A percentile compares a stretch with the other conserved stretches of the same genome.
Conservation (phyloP, 2,113 vertebrate genomes). For the Percina caprodes region DNA sequence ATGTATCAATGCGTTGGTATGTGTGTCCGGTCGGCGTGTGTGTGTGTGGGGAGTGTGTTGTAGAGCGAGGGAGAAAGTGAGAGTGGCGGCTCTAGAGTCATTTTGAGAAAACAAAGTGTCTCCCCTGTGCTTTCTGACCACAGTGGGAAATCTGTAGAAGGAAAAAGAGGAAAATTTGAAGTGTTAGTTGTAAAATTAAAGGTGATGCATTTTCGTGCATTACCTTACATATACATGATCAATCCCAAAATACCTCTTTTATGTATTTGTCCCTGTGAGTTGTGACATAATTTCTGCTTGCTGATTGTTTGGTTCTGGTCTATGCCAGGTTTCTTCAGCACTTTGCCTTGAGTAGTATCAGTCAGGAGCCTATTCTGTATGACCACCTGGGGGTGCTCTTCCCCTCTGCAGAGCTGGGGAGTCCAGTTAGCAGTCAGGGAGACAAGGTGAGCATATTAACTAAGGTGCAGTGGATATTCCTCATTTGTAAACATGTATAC, state of each 20-base stretch:
- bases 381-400: constrained; percentile 89
- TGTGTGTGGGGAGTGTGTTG: no score
- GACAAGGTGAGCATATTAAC: constrained; percentile 86
- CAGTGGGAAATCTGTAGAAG: no score
- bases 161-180: background rate
- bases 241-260: background rate
- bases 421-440: constrained; percentile 65
- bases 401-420: constrained; percentile 78
- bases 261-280: background rate
- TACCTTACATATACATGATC: background rate
- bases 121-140: no score
- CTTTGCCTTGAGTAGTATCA: constrained; percentile 89
- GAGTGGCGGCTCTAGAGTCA: no score
- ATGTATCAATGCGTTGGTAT: no score
- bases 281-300: background rate
- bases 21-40: no score
- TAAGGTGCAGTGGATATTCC: background rate
- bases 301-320: constrained; percentile 25
- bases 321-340: constrained; percentile 90
- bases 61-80: no score
- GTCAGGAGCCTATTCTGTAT: constrained; percentile 87
- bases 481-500: background rate
- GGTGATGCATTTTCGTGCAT: background rate
- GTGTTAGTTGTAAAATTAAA: background rate
- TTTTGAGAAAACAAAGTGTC: no score